Evolutionary conservation across 2,888 invertebrate genomes (phyloP).

Genomic region (Tachystola acroxantha): DNA sequence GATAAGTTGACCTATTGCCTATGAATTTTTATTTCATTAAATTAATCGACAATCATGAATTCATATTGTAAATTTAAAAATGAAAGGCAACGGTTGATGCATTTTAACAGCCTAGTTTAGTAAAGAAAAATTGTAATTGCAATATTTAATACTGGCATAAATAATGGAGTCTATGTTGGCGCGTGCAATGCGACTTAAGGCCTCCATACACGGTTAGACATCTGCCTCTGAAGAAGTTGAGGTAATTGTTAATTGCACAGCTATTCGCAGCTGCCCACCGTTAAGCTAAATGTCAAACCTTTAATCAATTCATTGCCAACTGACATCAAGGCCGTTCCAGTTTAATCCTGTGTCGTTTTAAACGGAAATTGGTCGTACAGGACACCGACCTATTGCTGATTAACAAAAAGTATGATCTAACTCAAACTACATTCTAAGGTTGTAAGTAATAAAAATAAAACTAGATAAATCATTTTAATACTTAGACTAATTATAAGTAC

Average conservation of each 20-base stretch:
- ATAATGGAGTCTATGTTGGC: slow-evolving; percentile 16
- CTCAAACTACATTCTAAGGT: background rate
- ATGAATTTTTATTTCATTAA: too few relatives aligned
- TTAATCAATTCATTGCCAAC: slow-evolving; percentile 50
- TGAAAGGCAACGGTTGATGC: too few relatives aligned
- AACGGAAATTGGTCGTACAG: slow-evolving; percentile 13
- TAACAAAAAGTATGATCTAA: background rate
- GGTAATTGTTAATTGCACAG: slow-evolving; percentile 46
- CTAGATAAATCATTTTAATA: background rate
- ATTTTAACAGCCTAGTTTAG: too few relatives aligned
- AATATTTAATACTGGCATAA: slow-evolving; percentile 5
- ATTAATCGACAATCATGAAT: too few relatives aligned
- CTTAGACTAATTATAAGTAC: too few relatives aligned
- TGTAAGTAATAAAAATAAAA: background rate
- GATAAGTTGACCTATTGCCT: too few relatives aligned
- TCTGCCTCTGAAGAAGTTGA: slow-evolving; percentile 48
- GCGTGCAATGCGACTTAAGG: slow-evolving; percentile 17
- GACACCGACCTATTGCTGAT: too few relatives aligned
- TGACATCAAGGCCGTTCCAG: slow-evolving; percentile 36
- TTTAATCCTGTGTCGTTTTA: slow-evolving; percentile 32
- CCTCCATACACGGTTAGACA: slow-evolving; percentile 46
- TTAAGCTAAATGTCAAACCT: slow-evolving; percentile 66
- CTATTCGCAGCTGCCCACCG: slow-evolving; percentile 59
- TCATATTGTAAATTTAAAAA: too few relatives aligned
- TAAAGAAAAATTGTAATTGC: too few relatives aligned